Conservation (phyloP, 2,113 vertebrate genomes). For the Marmota monax region DNA sequence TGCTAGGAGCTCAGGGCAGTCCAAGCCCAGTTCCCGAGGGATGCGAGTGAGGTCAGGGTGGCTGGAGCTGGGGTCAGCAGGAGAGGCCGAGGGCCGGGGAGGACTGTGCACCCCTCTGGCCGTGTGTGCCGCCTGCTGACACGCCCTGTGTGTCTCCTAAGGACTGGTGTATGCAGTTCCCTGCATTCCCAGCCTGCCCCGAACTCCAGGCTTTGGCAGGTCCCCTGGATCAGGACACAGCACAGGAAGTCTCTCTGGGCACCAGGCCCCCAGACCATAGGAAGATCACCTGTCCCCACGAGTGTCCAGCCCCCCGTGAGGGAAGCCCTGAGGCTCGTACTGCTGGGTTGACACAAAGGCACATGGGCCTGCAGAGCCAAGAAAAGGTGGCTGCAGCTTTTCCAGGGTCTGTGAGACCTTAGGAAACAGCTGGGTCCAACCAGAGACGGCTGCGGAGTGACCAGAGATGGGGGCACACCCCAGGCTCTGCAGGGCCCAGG, state of each 20-base stretch:
- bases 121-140: rapidly evolving
- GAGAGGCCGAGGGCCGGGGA: rapidly evolving
- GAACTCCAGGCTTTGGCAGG: rapidly evolving
- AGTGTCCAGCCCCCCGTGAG: rapidly evolving
- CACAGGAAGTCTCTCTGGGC: no score
- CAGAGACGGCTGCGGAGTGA: rapidly evolving
- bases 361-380: background rate
- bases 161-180: background rate
- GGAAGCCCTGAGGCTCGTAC: rapidly evolving
- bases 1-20: rapidly evolving
- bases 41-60: rapidly evolving
- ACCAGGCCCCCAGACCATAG: rapidly evolving
- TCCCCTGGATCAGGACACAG: no score
- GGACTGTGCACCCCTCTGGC: rapidly evolving
- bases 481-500: rapidly evolving
- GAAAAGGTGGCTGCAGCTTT: no score
- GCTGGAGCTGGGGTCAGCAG: background rate
- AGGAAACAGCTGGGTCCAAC: background rate
- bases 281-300: rapidly evolving
- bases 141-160: background rate
- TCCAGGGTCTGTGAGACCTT: background rate
- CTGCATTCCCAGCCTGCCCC: rapidly evolving
- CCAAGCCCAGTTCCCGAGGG: background rate
- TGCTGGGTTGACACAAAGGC: no score
- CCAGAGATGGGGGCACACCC: background rate